phyloP scores from a whole-genome alignment of 2,797 vertebrate species.

The Todus mexicanus region DNA sequence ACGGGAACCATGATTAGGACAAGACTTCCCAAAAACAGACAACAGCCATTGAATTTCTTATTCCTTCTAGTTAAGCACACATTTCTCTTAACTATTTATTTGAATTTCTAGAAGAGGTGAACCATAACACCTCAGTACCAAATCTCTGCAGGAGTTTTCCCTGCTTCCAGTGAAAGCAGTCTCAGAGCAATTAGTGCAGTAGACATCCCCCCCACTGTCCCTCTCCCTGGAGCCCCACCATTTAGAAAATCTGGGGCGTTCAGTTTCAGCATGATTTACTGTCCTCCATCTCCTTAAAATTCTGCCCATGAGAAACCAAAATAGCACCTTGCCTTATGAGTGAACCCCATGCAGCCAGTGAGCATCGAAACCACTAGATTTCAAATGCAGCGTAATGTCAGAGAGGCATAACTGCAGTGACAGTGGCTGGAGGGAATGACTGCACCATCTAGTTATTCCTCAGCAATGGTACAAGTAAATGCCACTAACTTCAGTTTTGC shows the following conservation, averaged over 20 bases:
- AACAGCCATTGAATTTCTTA: not conserved
- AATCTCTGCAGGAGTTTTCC: not conserved
- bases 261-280: not conserved
- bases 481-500: constrained; percentile 12
- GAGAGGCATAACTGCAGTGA: constrained; percentile 20
- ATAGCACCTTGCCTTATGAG: constrained; percentile 31
- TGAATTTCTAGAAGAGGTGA: not conserved
- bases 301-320: constrained; percentile 1
- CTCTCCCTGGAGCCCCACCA: not conserved
- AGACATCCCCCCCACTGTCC: not conserved
- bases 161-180: not conserved
- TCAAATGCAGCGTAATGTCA: not conserved
- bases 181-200: not conserved
- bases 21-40: not conserved
- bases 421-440: constrained; percentile 27
- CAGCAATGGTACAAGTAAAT: constrained; percentile 32
- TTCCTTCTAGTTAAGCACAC: not conserved
- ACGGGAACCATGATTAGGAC: not conserved
- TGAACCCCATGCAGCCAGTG: not conserved
- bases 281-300: not conserved
- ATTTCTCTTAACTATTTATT: not conserved
- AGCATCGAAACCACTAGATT: constrained; percentile 3
- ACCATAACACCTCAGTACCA: not conserved
- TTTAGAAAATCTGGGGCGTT: not conserved
- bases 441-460: not conserved